Conservation (phyloP, 2,888 invertebrate species). For the Drosophila yooni region DNA sequence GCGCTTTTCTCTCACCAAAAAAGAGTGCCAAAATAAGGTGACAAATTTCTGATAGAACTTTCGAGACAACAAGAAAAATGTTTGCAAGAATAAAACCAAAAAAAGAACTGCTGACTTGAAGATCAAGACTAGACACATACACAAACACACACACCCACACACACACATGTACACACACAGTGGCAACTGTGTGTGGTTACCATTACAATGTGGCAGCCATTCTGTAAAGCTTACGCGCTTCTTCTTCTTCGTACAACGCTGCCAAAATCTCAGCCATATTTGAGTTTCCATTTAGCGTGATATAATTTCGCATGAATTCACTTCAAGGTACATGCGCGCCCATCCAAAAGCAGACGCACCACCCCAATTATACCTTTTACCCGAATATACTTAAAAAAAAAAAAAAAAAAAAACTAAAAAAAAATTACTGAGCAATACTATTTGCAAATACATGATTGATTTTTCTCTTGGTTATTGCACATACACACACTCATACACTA, state of each 20-base stretch:
- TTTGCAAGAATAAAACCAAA: not conserved
- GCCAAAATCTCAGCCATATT: constrained; percentile 55
- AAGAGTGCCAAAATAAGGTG: not conserved
- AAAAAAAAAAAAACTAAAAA: not conserved
- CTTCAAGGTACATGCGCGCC: constrained; percentile 31
- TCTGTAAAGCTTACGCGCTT: constrained; percentile 50
- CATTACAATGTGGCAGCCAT: constrained; percentile 42
- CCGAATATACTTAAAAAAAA: not conserved
- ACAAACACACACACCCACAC: constrained; percentile 6
- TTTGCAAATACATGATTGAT: constrained; percentile 29
- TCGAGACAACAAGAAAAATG: not conserved
- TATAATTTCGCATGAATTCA: constrained; percentile 50
- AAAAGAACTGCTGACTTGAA: constrained; percentile 4
- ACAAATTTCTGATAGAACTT: constrained; percentile 1
- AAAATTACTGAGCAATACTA: constrained; percentile 2
- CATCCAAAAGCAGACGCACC: constrained; percentile 30
- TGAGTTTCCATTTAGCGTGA: constrained; percentile 49
- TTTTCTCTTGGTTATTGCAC: constrained; percentile 43
- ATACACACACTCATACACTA: constrained; percentile 66
- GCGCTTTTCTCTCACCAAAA: not conserved
- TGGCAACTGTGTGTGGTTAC: constrained; percentile 24
- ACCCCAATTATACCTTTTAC: constrained; percentile 6
- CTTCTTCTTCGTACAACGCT: constrained; percentile 45
- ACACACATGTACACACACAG: constrained; percentile 13
- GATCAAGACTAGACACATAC: constrained; percentile 12